phyloP scores from a whole-genome alignment of 1,140 invertebrate species.

The Nasonia vitripennis region DNA sequence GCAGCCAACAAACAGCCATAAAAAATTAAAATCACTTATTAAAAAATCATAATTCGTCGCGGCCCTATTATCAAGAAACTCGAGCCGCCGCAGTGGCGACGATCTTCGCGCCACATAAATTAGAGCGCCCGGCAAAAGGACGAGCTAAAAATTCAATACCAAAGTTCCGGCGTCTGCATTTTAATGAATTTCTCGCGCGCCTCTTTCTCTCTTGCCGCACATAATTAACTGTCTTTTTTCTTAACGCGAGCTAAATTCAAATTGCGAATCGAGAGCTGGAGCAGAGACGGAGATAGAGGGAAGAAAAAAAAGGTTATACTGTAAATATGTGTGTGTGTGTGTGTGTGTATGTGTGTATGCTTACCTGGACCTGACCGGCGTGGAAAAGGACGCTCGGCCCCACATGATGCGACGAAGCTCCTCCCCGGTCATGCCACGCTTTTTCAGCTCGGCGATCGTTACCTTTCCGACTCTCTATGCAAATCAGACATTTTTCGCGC shows the following conservation, averaged over 20 bases:
- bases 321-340: background rate
- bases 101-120: conserved; percentile 19
- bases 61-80: background rate
- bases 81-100: background rate
- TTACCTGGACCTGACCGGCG: conserved; percentile 84
- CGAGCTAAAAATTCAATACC: conserved; percentile 32
- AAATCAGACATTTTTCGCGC: conserved; percentile 47
- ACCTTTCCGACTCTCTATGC: conserved; percentile 89
- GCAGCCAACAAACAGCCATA: too few species aligned
- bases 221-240: conserved; percentile 30
- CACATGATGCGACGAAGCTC: conserved; percentile 90
- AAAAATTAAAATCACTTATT: background rate
- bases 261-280: background rate
- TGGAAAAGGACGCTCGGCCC: conserved; percentile 90
- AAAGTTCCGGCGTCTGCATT: conserved; percentile 27
- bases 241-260: conserved; percentile 23
- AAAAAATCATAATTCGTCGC: background rate
- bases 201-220: background rate
- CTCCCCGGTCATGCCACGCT: conserved; percentile 90
- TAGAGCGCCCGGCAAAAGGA: background rate
- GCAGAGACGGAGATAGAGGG: background rate
- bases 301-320: conserved; percentile 8
- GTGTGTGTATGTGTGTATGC: background rate
- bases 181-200: conserved; percentile 42
- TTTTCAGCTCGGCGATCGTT: conserved; percentile 87